Conservation (phyloP, 2,888 invertebrate species). For the Meta bourneti region DNA sequence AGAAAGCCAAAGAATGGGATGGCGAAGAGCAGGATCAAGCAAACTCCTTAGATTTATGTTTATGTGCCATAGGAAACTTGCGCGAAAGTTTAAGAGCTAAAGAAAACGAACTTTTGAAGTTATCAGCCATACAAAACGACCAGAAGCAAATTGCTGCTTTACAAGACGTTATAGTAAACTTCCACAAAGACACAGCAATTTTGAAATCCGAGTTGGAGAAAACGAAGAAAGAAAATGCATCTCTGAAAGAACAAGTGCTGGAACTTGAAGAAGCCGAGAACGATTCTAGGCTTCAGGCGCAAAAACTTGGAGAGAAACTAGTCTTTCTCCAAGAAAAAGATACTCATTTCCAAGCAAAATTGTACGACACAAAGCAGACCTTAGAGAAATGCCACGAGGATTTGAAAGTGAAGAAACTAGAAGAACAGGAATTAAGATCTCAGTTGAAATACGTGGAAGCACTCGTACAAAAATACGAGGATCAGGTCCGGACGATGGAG, state of each 20-base stretch:
- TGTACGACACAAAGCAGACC: constrained; percentile 53
- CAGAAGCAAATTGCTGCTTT: constrained; percentile 61
- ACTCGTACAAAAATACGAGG: constrained; percentile 76
- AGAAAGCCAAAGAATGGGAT: constrained; percentile 25
- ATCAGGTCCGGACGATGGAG: constrained; percentile 70
- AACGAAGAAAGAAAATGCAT: constrained; percentile 64
- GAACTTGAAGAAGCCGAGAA: constrained; percentile 89
- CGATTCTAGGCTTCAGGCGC: constrained; percentile 86
- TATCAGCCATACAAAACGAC: constrained; percentile 60
- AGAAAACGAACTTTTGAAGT: constrained; percentile 70
- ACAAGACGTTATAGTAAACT: constrained; percentile 56
- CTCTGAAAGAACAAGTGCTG: constrained; percentile 86
- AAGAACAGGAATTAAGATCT: constrained; percentile 64
- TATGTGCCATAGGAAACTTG: constrained; percentile 67
- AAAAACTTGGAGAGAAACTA: constrained; percentile 80
- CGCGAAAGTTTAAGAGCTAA: constrained; percentile 54
- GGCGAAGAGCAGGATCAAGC: constrained; percentile 23
- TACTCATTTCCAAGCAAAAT: constrained; percentile 69
- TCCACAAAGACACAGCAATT: constrained; percentile 83
- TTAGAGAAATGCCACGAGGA: constrained; percentile 45
- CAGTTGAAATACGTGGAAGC: constrained; percentile 72
- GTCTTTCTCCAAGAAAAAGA: constrained; percentile 71
- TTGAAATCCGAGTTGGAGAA: constrained; percentile 81
- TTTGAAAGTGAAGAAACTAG: constrained; percentile 44
- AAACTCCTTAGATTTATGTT: constrained; percentile 63